Conservation (phyloP, 1,140 invertebrate genomes). For the Phenacoccus solenopsis region DNA sequence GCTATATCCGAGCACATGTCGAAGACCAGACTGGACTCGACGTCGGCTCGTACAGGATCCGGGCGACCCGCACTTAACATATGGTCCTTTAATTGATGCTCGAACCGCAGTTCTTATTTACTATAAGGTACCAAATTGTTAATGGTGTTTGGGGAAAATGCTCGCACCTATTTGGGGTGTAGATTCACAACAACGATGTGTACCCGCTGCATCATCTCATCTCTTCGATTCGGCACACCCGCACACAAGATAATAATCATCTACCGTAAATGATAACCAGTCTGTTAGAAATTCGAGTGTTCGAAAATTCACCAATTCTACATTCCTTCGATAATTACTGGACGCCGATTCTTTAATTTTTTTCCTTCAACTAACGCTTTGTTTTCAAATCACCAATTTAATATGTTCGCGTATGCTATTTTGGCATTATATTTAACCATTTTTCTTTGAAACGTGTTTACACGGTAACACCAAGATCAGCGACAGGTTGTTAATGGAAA, state of each 20-base stretch:
- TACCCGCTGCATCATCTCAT: no score
- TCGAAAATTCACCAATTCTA: background rate
- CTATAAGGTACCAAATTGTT: background rate
- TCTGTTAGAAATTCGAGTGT: background rate
- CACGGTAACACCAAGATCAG: background rate
- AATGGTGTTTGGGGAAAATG: background rate
- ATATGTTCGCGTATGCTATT: background rate
- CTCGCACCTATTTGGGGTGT: background rate
- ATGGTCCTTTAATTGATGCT: slow-evolving; percentile 9
- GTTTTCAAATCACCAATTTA: background rate
- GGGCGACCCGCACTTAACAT: slow-evolving; percentile 6
- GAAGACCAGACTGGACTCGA: slow-evolving; percentile 8
- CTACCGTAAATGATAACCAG: background rate
- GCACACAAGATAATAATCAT: no score
- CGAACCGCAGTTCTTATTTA: background rate
- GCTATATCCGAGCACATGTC: slow-evolving; percentile 10
- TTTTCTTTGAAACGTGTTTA: background rate
- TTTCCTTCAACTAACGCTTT: background rate
- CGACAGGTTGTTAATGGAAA: slow-evolving; percentile 17
- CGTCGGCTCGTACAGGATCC: background rate
- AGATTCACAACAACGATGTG: background rate
- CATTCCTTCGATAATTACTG: background rate
- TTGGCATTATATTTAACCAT: background rate
- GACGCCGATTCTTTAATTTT: background rate
- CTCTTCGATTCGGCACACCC: no score